Evolutionary conservation across 1,140 invertebrate species (phyloP).

Genomic region (Whitmania pigra): DNA sequence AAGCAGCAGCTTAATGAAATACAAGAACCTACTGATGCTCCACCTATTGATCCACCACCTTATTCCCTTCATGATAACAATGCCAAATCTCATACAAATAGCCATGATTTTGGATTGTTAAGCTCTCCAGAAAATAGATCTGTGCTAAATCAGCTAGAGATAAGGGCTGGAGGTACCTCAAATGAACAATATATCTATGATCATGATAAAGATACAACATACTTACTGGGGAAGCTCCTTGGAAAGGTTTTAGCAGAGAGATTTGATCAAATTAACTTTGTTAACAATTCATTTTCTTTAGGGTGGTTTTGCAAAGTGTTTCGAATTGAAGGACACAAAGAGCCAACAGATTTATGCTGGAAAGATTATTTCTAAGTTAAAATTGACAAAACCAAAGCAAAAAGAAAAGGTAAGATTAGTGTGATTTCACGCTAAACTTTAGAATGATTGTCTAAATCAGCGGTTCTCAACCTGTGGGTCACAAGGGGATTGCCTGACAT

Average conservation of each 20-base stretch:
- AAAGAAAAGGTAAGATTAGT: constrained; percentile 14
- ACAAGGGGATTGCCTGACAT: too few species aligned
- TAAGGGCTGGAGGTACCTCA: too few species aligned
- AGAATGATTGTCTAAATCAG: too few species aligned
- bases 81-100: too few species aligned
- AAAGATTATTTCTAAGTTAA: constrained; percentile 15
- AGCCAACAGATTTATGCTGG: constrained; percentile 5
- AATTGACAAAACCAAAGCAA: constrained; percentile 7
- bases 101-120: too few species aligned
- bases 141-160: too few species aligned
- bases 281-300: constrained; percentile 4
- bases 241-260: background rate
- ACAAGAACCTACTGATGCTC: background rate
- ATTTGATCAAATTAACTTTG: background rate
- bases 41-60: background rate
- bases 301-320: constrained; percentile 20
- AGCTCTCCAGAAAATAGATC: too few species aligned
- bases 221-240: constrained; percentile 2
- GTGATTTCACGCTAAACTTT: background rate
- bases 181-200: background rate
- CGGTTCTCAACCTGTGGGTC: too few species aligned
- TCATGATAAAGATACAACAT: background rate
- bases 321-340: constrained; percentile 8
- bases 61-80: constrained; percentile 5
- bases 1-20: too few species aligned